Evolutionary conservation across 2,113 vertebrate genomes (phyloP).

Genomic region (Phylloscopus trochiloides): DNA sequence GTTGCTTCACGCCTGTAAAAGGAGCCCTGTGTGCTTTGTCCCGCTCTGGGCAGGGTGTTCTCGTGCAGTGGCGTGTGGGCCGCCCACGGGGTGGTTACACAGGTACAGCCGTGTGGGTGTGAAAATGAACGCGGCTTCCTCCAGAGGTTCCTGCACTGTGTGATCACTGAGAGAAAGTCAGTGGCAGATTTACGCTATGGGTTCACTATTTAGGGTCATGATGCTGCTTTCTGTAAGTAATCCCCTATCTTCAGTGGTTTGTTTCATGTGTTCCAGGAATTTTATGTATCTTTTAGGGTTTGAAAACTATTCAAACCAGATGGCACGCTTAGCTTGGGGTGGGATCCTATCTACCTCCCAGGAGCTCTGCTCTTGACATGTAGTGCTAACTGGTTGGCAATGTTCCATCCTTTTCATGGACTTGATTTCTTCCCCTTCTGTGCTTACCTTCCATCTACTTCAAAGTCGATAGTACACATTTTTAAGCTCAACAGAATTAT

Average conservation of each 20-base stretch:
- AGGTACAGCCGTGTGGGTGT: not conserved
- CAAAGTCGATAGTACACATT: not conserved
- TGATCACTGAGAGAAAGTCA: not conserved
- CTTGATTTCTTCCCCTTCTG: not conserved
- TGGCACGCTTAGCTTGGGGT: not conserved
- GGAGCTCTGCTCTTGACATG: rapidly evolving
- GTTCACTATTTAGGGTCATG: not conserved
- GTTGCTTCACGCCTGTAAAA: not conserved
- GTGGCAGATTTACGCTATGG: not conserved
- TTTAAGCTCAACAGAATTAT: not conserved
- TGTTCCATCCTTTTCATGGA: not conserved
- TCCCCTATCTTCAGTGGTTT: not conserved
- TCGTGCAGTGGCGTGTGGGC: rapidly evolving
- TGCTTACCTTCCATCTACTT: not conserved
- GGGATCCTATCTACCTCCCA: rapidly evolving
- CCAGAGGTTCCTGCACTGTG: not conserved
- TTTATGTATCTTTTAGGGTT: not conserved
- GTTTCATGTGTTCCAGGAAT: not conserved
- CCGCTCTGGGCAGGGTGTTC: not conserved
- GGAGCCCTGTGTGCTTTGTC: not conserved
- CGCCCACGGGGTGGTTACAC: not conserved
- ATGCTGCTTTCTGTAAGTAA: not conserved
- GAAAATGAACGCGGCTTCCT: not conserved
- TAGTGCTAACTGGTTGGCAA: not conserved
- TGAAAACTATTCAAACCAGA: not conserved